Evolutionary conservation across 1,140 invertebrate species (phyloP).

Genomic region (Maconellicoccus hirsutus): DNA sequence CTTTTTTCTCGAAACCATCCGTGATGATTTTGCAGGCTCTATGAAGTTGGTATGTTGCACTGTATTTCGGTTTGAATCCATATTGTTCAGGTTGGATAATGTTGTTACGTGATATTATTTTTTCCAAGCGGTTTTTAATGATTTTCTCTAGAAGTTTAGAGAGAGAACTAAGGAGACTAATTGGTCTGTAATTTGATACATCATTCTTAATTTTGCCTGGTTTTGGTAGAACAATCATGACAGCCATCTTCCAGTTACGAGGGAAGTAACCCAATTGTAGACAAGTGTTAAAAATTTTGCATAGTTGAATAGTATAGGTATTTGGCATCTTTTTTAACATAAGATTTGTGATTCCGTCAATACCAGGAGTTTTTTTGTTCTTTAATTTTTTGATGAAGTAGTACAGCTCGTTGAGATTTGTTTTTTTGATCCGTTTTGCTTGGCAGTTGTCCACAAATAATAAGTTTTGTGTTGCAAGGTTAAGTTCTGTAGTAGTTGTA

Average conservation of each 20-base stretch:
- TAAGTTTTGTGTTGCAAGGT: no score
- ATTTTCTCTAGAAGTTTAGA: slow-evolving; percentile 26
- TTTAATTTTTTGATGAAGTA: background rate
- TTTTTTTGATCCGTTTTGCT: no score
- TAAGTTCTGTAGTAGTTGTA: no score
- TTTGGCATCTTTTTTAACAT: slow-evolving; percentile 33
- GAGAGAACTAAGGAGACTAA: slow-evolving; percentile 31
- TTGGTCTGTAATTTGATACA: slow-evolving; percentile 33
- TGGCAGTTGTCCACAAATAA: no score
- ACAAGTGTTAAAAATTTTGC: slow-evolving; percentile 28
- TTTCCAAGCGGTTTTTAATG: background rate
- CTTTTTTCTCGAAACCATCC: slow-evolving; percentile 26
- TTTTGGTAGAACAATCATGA: slow-evolving; percentile 33
- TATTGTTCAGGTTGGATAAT: slow-evolving; percentile 33
- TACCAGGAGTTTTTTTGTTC: slow-evolving; percentile 2
- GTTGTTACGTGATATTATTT: slow-evolving; percentile 24
- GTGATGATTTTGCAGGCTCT: slow-evolving; percentile 25
- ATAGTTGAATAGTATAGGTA: slow-evolving; percentile 30
- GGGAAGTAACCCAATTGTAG: slow-evolving; percentile 33
- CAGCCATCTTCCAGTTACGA: slow-evolving; percentile 33
- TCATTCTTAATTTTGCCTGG: slow-evolving; percentile 31
- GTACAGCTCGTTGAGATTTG: no score
- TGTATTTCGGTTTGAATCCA: slow-evolving; percentile 33
- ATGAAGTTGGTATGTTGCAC: slow-evolving; percentile 32
- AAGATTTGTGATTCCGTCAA: slow-evolving; percentile 32